These are phyloP conservation scores for Syngnathoides biaculeatus DNA, from an alignment of 2,113 vertebrate species.

Conservation along the genomic window DNA sequence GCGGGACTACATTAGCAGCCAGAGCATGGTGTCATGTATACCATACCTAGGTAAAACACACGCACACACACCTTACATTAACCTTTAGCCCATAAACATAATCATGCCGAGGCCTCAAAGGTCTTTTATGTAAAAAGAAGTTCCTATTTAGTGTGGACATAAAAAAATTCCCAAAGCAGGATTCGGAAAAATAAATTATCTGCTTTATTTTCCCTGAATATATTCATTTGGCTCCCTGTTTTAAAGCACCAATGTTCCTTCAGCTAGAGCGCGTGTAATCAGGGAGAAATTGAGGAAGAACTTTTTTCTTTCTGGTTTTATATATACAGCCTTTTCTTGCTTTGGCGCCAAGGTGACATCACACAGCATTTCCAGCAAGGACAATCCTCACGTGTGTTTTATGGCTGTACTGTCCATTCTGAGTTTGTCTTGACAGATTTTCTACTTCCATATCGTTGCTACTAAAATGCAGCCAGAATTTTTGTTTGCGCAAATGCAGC, in stretches of 20 bases:
- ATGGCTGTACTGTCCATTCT: slow-evolving; percentile 46
- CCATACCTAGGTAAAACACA: slow-evolving; percentile 91
- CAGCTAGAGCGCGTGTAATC: slow-evolving; percentile 27
- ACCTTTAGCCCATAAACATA: background rate
- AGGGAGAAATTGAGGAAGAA: background rate
- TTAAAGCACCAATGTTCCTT: slow-evolving; percentile 7
- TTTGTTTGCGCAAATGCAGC: slow-evolving; percentile 18
- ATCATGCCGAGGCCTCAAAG: background rate
- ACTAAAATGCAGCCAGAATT: background rate
- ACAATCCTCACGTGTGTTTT: slow-evolving; percentile 31
- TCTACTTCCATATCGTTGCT: slow-evolving; percentile 19
- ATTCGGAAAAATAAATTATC: background rate
- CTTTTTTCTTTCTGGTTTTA: slow-evolving; percentile 7
- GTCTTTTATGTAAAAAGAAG: background rate
- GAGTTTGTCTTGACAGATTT: slow-evolving; percentile 23
- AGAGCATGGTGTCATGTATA: slow-evolving; percentile 99
- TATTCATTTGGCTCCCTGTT: slow-evolving; percentile 3
- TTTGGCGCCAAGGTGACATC: slow-evolving; percentile 23
- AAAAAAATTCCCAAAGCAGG: background rate
- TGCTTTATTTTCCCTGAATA: background rate
- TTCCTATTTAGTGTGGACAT: background rate
- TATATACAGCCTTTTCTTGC: slow-evolving; percentile 13
- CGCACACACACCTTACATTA: background rate
- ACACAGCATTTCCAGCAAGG: slow-evolving; percentile 19
- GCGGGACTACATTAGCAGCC: slow-evolving; percentile 92